A percentile compares a stretch with the other conserved stretches of the same genome.
Conservation (phyloP, 2,113 vertebrate species). For the Toxotes chatareus region DNA sequence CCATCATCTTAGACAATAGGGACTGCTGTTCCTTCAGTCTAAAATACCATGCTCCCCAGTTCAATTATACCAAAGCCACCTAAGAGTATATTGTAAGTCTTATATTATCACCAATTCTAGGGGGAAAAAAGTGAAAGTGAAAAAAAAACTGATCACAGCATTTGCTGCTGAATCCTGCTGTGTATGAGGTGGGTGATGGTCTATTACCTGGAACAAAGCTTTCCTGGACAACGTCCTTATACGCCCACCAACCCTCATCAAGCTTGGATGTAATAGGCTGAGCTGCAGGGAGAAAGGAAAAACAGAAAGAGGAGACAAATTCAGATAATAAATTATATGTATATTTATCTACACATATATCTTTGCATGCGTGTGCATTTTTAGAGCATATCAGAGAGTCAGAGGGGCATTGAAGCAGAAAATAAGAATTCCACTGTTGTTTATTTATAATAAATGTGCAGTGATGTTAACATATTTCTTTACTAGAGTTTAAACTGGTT, state of each 20-base stretch:
- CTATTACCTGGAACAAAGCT: slow-evolving; percentile 97
- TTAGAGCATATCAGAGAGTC: too few species aligned
- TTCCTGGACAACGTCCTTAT: slow-evolving; percentile 97
- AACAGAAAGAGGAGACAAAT: not conserved
- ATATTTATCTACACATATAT: not conserved
- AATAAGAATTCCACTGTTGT: not conserved
- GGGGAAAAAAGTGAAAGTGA: too few species aligned
- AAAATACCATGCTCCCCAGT: not conserved
- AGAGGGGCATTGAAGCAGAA: too few species aligned
- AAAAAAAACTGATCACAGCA: not conserved
- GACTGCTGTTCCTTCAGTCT: not conserved
- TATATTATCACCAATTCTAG: not conserved
- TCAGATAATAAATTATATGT: not conserved
- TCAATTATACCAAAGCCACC: not conserved
- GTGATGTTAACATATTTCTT: not conserved
- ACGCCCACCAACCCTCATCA: slow-evolving; percentile 98
- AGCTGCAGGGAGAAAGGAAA: slow-evolving; percentile 81
- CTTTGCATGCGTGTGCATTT: too few species aligned
- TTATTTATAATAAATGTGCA: not conserved
- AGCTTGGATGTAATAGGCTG: slow-evolving; percentile 96
- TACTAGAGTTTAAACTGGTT: not conserved
- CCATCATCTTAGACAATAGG: not conserved
- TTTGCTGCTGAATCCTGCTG: not conserved
- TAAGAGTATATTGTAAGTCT: not conserved
- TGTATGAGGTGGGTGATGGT: not conserved